Evolutionary conservation across 2,888 invertebrate species (phyloP).

Genomic region (Patella ulyssiponensis): DNA sequence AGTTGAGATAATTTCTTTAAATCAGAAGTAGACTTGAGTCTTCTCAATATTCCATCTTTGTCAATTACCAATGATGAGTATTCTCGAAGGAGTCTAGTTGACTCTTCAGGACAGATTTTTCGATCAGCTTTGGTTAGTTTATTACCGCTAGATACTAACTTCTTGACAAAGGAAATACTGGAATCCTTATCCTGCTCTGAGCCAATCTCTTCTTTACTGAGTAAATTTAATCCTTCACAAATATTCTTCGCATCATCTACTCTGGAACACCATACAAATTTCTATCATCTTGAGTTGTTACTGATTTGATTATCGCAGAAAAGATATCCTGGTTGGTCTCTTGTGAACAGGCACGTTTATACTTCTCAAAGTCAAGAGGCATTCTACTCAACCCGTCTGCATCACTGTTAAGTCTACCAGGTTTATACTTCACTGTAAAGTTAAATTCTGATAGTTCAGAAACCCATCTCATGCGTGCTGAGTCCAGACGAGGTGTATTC

Average conservation of each 20-base stretch:
- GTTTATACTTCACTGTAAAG: constrained; percentile 38
- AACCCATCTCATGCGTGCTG: constrained; percentile 32
- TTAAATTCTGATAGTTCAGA: constrained; percentile 38
- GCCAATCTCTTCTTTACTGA: neutral
- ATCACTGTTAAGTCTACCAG: constrained; percentile 26
- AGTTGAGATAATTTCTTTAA: neutral
- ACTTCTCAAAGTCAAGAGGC: constrained; percentile 29
- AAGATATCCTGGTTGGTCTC: neutral
- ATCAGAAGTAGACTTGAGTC: neutral
- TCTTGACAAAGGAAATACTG: neutral
- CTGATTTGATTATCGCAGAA: neutral
- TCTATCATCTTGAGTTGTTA: neutral
- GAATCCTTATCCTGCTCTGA: neutral
- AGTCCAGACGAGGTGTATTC: constrained; percentile 33
- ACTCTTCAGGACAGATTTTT: neutral
- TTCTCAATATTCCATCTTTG: neutral
- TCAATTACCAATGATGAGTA: neutral
- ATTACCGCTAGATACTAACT: neutral
- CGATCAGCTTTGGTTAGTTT: neutral
- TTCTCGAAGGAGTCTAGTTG: neutral
- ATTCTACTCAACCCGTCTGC: constrained; percentile 32
- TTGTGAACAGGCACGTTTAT: constrained; percentile 20
- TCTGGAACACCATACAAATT: neutral
- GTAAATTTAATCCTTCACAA: neutral
- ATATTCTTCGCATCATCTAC: neutral